These are phyloP conservation scores for Todiramphus saurophagus DNA, from an alignment of 2,113 vertebrate species.

Conservation along the genomic window DNA sequence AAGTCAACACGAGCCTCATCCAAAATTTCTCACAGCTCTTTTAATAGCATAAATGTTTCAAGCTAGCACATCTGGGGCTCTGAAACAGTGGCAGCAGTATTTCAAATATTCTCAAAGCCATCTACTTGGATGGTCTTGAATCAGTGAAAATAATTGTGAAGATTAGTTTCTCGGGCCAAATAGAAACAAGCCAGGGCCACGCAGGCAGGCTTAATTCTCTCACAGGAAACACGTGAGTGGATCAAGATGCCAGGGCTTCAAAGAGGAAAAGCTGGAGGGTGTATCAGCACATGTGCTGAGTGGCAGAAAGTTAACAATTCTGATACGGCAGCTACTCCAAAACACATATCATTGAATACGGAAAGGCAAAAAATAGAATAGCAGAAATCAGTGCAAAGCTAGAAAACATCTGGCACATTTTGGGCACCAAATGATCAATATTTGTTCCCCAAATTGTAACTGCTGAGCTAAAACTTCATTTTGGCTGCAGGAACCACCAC, in stretches of 20 bases:
- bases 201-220: conserved; percentile 14
- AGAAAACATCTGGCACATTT: not conserved
- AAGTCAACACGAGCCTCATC: not conserved
- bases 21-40: conserved; percentile 52
- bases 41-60: conserved; percentile 46
- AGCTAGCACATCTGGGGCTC: conserved; percentile 39
- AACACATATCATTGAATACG: not conserved
- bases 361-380: not conserved
- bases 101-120: conserved; percentile 51
- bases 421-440: not conserved
- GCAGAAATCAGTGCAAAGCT: not conserved
- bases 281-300: not conserved
- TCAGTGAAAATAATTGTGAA: conserved; percentile 25
- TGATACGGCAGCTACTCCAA: not conserved
- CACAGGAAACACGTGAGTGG: not conserved
- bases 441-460: not conserved
- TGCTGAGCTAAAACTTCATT: not conserved
- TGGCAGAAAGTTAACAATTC: conserved; percentile 10
- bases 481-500: not conserved
- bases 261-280: not conserved
- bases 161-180: conserved; percentile 27
- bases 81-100: conserved; percentile 54
- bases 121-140: conserved; percentile 48
- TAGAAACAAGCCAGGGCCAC: not conserved
- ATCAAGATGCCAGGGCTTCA: conserved; percentile 20